Evolutionary conservation across 2,888 invertebrate species (phyloP), one percentile per base, ranked within the genome.

Genomic region (Mythimna vitellina): DNA sequence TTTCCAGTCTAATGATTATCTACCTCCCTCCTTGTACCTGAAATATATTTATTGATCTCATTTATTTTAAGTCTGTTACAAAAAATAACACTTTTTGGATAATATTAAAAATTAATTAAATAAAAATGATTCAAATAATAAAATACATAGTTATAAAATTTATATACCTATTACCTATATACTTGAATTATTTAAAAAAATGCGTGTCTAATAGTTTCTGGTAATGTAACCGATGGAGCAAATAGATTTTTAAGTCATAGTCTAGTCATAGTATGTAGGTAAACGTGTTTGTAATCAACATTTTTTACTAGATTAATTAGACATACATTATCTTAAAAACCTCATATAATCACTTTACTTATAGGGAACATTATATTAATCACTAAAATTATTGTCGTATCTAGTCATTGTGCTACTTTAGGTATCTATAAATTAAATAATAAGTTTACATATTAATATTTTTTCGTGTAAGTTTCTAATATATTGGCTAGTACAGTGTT

Each of bases 1-100:
- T 10, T 20, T 75, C 46, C 56, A 38, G 56, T 65, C 54, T 20
- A 14, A 22, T 20, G 35, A 22, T 14, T 17, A 22, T 57, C 22
- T 53, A 76, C 42, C 58, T 67, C 25, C 35, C 58, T 66, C 25
- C 3, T 53, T 32, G 38, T 75, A 70, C 57, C 49, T 70, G n/a
- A 57, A 38, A 17, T 8, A 0, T 29, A 42, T 32, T 46, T 4
- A 35, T 54, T 51, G 76, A 76, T 57, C 66, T 73, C 66, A 7
- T 32, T 17, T 2, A 29, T 71, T 66, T 51, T 42, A 53, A 58
- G 25, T 17, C 1, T 35, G 1, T n/a, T 42, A 22, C 1, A 35
- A 32, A 35, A 25, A 51, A 20, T 49, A 20, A 20, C 6, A 49
- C 7, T 20, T 6, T 20, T 3, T n/a, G n/a, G 49, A 46, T 14